Conservation (phyloP, 2,888 invertebrate species). For the Tipula vernalis region DNA sequence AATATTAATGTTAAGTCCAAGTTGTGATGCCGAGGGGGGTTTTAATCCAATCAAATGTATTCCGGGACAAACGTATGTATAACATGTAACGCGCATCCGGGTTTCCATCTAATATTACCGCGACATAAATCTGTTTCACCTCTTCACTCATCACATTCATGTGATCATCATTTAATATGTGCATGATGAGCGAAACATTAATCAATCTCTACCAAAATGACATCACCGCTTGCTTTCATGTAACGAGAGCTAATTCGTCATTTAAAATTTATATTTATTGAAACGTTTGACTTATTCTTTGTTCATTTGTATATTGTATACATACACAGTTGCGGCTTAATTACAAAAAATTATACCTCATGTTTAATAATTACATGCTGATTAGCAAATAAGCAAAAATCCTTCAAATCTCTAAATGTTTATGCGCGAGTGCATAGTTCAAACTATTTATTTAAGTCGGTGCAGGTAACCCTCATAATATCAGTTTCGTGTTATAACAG, state of each 20-base stretch:
- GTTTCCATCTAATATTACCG: background rate
- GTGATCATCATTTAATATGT: background rate
- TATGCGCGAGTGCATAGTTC: background rate
- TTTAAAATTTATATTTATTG: background rate
- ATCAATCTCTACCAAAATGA: background rate
- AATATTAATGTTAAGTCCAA: conserved; percentile 41
- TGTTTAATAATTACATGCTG: background rate
- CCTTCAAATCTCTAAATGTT: background rate
- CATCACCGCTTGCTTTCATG: background rate
- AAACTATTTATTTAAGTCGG: background rate
- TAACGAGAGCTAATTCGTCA: background rate
- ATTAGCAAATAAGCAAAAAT: background rate
- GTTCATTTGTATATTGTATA: background rate
- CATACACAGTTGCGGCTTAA: background rate
- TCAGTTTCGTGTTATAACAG: background rate
- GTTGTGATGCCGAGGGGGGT: conserved; percentile 50
- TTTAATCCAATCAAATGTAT: conserved; percentile 46
- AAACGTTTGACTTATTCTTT: background rate
- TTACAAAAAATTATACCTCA: background rate
- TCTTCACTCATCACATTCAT: background rate
- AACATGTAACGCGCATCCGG: background rate
- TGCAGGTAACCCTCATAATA: background rate
- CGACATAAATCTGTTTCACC: background rate
- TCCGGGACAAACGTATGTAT: conserved; percentile 50
- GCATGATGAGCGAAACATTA: background rate